These are phyloP conservation scores for Xanthia togata DNA, from an alignment of 2,888 invertebrate species.

Conservation along the genomic window DNA sequence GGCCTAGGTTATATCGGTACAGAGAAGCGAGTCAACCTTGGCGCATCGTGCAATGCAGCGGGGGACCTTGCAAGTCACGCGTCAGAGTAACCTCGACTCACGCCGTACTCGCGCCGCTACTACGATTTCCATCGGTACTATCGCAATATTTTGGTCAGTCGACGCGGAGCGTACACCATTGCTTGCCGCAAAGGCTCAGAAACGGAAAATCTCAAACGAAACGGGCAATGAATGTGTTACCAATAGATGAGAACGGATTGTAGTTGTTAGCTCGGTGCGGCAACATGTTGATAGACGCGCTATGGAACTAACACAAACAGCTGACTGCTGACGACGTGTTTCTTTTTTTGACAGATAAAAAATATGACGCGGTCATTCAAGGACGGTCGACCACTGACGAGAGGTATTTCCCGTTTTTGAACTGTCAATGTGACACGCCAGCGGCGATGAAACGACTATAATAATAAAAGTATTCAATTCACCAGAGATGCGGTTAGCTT, in stretches of 20 bases:
- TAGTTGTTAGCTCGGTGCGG: slow-evolving; percentile 68
- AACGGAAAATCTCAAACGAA: slow-evolving; percentile 15
- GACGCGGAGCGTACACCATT: slow-evolving; percentile 73
- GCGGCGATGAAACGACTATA: slow-evolving; percentile 71
- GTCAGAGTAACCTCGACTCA: slow-evolving; percentile 90
- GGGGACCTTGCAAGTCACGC: slow-evolving; percentile 91
- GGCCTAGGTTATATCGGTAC: slow-evolving; percentile 79
- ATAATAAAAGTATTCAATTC: slow-evolving; percentile 63
- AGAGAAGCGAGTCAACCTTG: slow-evolving; percentile 88
- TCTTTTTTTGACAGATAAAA: slow-evolving; percentile 87
- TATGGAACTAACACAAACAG: slow-evolving; percentile 88
- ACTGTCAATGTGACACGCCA: slow-evolving; percentile 76
- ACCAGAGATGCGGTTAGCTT: slow-evolving; percentile 55
- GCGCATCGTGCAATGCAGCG: slow-evolving; percentile 90
- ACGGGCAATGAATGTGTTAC: slow-evolving; percentile 71
- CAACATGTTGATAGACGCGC: slow-evolving; percentile 86
- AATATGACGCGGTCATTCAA: slow-evolving; percentile 88
- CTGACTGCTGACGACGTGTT: slow-evolving; percentile 87
- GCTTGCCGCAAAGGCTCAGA: slow-evolving; percentile 63
- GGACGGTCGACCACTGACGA: slow-evolving; percentile 84
- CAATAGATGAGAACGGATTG: slow-evolving; percentile 50
- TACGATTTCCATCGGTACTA: slow-evolving; percentile 76
- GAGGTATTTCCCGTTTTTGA: slow-evolving; percentile 86
- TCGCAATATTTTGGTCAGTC: slow-evolving; percentile 65
- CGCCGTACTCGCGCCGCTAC: slow-evolving; percentile 86